These are phyloP conservation scores for Cantharis rufa DNA, from an alignment of 2,888 invertebrate genomes.

Conservation along the genomic window DNA sequence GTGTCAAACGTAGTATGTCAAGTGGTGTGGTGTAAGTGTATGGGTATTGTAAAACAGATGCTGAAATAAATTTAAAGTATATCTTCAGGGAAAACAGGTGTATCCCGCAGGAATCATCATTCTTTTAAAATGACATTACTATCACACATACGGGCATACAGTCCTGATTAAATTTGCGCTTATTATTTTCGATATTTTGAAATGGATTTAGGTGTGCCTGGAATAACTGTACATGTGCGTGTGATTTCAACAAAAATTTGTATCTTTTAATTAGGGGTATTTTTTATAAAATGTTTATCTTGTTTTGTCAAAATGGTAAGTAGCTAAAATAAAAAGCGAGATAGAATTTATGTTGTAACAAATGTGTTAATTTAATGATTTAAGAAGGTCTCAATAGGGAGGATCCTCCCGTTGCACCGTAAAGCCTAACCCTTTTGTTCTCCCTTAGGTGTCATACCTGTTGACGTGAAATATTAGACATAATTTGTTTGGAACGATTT, in stretches of 20 bases:
- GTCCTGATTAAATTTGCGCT: slow-evolving; percentile 55
- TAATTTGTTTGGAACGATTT: slow-evolving; percentile 50
- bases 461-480: slow-evolving; percentile 42
- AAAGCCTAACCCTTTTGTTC: slow-evolving; percentile 37
- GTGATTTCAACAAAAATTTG: slow-evolving; percentile 39
- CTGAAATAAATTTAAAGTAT: slow-evolving; percentile 49
- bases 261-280: slow-evolving; percentile 20
- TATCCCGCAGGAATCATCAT: slow-evolving; percentile 55
- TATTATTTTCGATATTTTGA: slow-evolving; percentile 48
- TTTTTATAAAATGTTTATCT: slow-evolving; percentile 1
- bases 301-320: not conserved
- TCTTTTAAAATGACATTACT: slow-evolving; percentile 55
- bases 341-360: slow-evolving; percentile 22
- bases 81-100: slow-evolving; percentile 50
- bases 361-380: slow-evolving; percentile 37
- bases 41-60: slow-evolving; percentile 23
- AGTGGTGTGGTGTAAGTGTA: not conserved
- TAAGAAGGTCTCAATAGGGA: slow-evolving; percentile 36
- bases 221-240: slow-evolving; percentile 45
- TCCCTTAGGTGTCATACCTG: slow-evolving; percentile 39
- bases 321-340: slow-evolving; percentile 14
- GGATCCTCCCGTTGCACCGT: slow-evolving; percentile 21
- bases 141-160: slow-evolving; percentile 51
- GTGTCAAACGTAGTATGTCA: not conserved
- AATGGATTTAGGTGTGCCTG: slow-evolving; percentile 43